A percentile compares a stretch with the other conserved stretches of the same genome.
phyloP scores from a whole-genome alignment of 2,888 invertebrate genomes.

The Endomychus coccineus region DNA sequence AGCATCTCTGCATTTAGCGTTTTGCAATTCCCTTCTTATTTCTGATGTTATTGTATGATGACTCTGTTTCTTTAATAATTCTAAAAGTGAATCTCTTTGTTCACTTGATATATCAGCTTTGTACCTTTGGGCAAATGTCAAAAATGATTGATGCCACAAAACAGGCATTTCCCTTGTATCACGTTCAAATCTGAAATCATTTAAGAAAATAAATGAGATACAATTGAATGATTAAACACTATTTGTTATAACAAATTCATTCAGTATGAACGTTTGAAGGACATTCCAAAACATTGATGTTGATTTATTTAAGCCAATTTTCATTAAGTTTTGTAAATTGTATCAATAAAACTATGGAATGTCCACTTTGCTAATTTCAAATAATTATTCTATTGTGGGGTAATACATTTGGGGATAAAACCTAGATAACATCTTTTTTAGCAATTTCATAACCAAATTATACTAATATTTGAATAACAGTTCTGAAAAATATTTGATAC shows the following conservation, averaged over 20 bases:
- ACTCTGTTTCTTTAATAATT: constrained; percentile 65
- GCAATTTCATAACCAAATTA: no score
- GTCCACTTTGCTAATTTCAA: no score
- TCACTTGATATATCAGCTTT: constrained; percentile 91
- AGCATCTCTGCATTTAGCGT: constrained; percentile 66
- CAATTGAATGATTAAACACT: no score
- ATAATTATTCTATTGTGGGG: no score
- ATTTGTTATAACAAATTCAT: constrained; percentile 11
- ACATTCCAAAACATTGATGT: neutral
- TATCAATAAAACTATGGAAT: no score
- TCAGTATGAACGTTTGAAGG: neutral
- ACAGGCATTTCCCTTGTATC: constrained; percentile 85
- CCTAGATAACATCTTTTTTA: no score
- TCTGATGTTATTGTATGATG: constrained; percentile 71
- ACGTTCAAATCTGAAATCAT: constrained; percentile 74
- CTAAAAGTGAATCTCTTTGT: constrained; percentile 79
- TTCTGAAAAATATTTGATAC: no score
- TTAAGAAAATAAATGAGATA: constrained; percentile 27
- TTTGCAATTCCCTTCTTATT: constrained; percentile 78
- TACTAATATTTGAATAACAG: no score
- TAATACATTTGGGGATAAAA: no score
- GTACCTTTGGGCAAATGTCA: constrained; percentile 92
- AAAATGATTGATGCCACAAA: constrained; percentile 91
- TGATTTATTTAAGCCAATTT: constrained; percentile 6
- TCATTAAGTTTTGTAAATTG: constrained; percentile 1